Conservation (phyloP, 2,797 vertebrate species). For the Euphonia xanthogaster region DNA sequence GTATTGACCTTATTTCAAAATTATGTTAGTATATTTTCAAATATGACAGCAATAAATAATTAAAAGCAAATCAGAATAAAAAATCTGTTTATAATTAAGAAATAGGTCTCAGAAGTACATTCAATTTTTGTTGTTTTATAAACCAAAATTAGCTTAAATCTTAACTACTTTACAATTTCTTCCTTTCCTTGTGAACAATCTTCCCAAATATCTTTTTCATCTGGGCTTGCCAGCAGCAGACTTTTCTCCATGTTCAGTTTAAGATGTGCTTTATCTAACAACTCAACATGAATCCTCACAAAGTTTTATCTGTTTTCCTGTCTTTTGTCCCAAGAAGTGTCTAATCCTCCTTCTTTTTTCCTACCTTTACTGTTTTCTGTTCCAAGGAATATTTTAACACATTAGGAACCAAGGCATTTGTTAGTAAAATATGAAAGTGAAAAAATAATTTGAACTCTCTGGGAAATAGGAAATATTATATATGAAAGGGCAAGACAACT, state of each 20-base stretch:
- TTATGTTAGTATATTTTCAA: background rate
- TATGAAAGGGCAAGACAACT: background rate
- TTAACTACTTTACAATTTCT: background rate
- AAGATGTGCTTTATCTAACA: background rate
- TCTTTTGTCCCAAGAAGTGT: background rate
- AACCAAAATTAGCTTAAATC: background rate
- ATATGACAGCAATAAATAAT: background rate
- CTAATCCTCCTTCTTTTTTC: background rate
- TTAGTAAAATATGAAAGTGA: background rate
- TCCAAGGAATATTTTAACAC: background rate
- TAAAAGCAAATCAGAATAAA: background rate
- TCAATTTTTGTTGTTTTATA: background rate
- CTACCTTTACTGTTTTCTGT: background rate
- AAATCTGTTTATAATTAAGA: background rate
- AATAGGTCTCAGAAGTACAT: background rate
- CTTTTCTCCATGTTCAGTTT: background rate
- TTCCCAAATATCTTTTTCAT: background rate
- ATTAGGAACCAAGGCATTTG: background rate
- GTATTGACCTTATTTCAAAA: background rate
- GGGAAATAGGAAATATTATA: background rate
- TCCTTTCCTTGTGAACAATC: background rate
- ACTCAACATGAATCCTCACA: accelerated
- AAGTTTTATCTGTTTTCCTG: background rate
- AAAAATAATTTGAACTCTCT: background rate
- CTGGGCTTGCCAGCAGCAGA: background rate